Percentiles rank a stretch among this genome's conserved stretches.
Conservation (phyloP, 2,113 vertebrate genomes). For the Axis porcinus region DNA sequence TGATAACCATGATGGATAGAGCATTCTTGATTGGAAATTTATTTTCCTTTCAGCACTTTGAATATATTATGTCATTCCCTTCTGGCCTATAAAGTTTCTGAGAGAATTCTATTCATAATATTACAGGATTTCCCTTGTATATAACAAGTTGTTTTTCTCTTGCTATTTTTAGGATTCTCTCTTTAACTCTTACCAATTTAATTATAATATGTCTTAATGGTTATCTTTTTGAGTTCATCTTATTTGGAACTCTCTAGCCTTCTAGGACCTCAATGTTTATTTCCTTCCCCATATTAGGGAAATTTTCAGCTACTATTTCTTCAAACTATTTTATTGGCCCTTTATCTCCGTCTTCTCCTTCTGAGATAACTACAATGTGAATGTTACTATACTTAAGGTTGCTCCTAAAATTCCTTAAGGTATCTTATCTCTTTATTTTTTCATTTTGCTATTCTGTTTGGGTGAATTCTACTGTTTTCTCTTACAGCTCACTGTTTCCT, state of each 20-base stretch:
- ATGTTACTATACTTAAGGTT: neutral
- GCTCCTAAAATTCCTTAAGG: neutral
- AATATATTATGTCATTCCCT: neutral
- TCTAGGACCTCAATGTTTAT: neutral
- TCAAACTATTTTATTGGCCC: neutral
- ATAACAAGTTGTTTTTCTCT: neutral
- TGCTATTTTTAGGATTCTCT: neutral
- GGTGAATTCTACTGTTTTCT: neutral
- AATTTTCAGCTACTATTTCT: neutral
- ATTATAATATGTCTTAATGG: neutral
- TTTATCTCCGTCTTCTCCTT: neutral
- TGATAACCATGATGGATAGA: neutral
- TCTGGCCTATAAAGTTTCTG: neutral
- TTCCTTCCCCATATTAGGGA: neutral
- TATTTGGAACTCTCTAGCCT: neutral
- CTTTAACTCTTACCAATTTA: neutral
- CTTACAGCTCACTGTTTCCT: neutral
- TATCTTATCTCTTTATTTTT: neutral
- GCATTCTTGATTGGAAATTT: neutral
- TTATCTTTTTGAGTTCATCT: neutral
- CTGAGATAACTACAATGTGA: neutral
- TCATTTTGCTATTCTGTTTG: neutral
- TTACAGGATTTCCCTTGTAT: neutral
- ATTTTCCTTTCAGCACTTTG: neutral
- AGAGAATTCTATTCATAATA: neutral